phyloP scores from a whole-genome alignment of 2,113 vertebrate genomes.

The Callopanchax toddi region DNA sequence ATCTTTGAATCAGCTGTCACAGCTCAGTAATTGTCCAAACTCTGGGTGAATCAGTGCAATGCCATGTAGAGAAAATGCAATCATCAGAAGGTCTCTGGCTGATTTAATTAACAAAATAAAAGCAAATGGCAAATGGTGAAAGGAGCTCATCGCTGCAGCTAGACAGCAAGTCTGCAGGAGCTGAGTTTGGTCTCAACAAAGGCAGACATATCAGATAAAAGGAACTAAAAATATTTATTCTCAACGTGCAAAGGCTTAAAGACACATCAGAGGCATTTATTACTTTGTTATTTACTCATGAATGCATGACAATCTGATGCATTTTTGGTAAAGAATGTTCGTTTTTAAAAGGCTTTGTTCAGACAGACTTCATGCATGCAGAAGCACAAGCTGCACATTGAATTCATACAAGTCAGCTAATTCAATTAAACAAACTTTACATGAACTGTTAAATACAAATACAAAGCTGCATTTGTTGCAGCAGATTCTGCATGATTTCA shows the following conservation, averaged over 20 bases:
- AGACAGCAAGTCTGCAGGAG: background rate
- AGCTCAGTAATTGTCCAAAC: background rate
- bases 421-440: too few species aligned
- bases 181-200: background rate
- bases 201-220: background rate
- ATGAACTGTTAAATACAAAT: too few species aligned
- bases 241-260: background rate
- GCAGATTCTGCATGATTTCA: too few species aligned
- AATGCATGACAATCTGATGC: too few species aligned
- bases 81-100: slow-evolving; percentile 13
- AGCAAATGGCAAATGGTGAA: background rate
- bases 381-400: background rate
- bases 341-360: background rate
- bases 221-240: too few species aligned
- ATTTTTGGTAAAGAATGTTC: background rate
- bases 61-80: slow-evolving; percentile 22
- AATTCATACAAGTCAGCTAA: too few species aligned
- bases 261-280: background rate
- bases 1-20: slow-evolving; percentile 1
- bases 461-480: too few species aligned
- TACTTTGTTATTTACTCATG: too few species aligned
- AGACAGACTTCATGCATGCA: background rate
- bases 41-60: slow-evolving; percentile 3
- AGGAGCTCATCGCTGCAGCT: background rate
- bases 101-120: slow-evolving; percentile 30